phyloP scores from a whole-genome alignment of 2,797 vertebrate species.

The Brachyalestes nurse region DNA sequence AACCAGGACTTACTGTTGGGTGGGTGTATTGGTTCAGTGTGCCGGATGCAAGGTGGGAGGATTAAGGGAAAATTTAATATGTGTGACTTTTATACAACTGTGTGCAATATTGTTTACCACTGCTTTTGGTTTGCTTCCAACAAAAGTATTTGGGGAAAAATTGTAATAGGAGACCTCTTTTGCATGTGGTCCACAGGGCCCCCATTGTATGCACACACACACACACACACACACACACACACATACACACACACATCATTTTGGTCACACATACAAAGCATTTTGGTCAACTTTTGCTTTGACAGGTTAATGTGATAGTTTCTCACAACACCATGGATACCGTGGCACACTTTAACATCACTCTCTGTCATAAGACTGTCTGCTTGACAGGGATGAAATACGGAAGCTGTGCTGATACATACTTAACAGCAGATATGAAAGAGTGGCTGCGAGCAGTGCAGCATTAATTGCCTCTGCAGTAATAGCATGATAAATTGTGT shows the following conservation, averaged over 20 bases:
- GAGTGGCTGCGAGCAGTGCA: not conserved
- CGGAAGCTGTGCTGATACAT: not conserved
- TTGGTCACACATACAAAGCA: not conserved
- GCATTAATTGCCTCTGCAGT: conserved; percentile 16
- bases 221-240: no score
- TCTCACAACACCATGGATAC: not conserved
- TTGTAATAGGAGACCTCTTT: no score
- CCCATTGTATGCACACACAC: not conserved
- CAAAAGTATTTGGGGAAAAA: not conserved
- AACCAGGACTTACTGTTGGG: not conserved
- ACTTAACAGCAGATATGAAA: not conserved
- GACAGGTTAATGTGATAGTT: not conserved
- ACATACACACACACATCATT: not conserved
- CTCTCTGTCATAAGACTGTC: not conserved
- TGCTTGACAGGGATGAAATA: conserved; percentile 5
- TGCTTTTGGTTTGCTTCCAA: not conserved
- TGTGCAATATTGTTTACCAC: not conserved
- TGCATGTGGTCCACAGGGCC: not conserved
- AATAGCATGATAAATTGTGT: conserved; percentile 9
- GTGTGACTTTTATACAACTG: not conserved
- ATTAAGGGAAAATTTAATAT: not conserved
- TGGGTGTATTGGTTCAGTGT: not conserved
- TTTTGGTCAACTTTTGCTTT: not conserved
- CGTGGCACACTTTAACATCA: not conserved
- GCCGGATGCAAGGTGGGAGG: not conserved